Evolutionary conservation across 1,140 invertebrate species (phyloP), one percentile per base, ranked within the genome.

Genomic region (Drosophila sp.): DNA sequence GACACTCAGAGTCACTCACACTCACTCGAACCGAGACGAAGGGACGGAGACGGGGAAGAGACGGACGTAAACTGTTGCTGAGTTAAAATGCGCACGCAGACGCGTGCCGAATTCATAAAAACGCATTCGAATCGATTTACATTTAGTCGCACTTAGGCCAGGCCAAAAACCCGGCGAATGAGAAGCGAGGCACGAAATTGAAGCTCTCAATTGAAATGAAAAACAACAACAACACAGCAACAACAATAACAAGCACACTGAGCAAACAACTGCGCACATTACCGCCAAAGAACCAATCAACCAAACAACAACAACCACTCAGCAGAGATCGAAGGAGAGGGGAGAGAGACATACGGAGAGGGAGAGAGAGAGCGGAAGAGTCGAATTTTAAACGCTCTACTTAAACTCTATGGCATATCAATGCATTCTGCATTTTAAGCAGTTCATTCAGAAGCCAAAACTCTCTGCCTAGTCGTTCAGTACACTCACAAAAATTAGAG

Each of bases 31-130:
- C 7, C 14, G n/a, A 25, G 11, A n/a, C 9, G 32, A 4, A 32
- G n/a, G n/a, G 32, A 40, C 6, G 16, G 8, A 40, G 4, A 25
- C 43, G 4, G 11, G n/a, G n/a, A n/a, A n/a, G n/a, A n/a, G n/a
- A 18, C 6, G 46, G 48, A 34, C 46, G 11, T 21, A 21, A 16
- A n/a, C 14, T n/a, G 25, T n/a, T 43, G 70, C 65, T 46, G 53
- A n/a, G n/a, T n/a, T 80, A 61, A 83, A 84, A 86, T 89, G 79
- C 83, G 83, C 79, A 87, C 82, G 72, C 79, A 76, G 83, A 87
- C 82, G 82, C 82, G 82, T 87, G 82, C 82, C 82, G 83, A 87
- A 87, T 89, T 89, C 66, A 87, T 87, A 89, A 87, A 89, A 87
- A 78, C 82, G 78, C 80, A 76, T 77, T 78, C 81, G 71, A 89